A percentile compares a stretch with the other conserved stretches of the same genome.
Evolutionary conservation across 2,113 vertebrate genomes (phyloP).

Genomic region (Indicator indicator): DNA sequence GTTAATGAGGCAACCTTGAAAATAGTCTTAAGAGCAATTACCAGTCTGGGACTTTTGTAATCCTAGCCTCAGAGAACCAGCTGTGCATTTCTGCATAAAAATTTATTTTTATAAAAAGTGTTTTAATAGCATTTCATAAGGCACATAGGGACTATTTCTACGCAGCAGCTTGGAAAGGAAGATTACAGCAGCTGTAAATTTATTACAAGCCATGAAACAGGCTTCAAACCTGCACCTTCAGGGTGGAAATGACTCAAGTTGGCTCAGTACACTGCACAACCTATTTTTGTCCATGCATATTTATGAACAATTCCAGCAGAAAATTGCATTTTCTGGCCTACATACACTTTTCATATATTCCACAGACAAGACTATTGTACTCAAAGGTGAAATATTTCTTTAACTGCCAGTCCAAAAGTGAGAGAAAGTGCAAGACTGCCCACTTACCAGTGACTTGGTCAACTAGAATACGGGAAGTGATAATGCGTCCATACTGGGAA

Average conservation of each 20-base stretch:
- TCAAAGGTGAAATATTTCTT: slow-evolving; percentile 41
- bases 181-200: slow-evolving; percentile 81
- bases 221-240: slow-evolving; percentile 78
- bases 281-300: slow-evolving; percentile 84
- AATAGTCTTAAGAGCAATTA: slow-evolving; percentile 43
- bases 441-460: slow-evolving; percentile 98
- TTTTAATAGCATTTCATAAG: slow-evolving; percentile 76
- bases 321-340: slow-evolving; percentile 80
- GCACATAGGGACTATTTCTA: slow-evolving; percentile 51
- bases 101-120: slow-evolving; percentile 30
- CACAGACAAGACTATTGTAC: slow-evolving; percentile 11
- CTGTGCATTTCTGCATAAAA: slow-evolving; percentile 17
- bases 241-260: slow-evolving; percentile 77
- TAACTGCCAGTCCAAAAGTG: neutral
- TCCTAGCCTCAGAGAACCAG: slow-evolving; percentile 38
- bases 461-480: slow-evolving; percentile 97
- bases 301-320: slow-evolving; percentile 81
- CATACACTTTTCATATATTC: slow-evolving; percentile 74
- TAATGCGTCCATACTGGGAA: slow-evolving; percentile 97
- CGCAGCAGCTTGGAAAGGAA: slow-evolving; percentile 73
- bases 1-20: neutral
- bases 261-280: slow-evolving; percentile 65
- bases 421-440: neutral
- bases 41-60: neutral
- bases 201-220: slow-evolving; percentile 80